These are phyloP conservation scores for Naso thynnoides DNA, from an alignment of 2,797 vertebrate genomes.

Conservation along the genomic window DNA sequence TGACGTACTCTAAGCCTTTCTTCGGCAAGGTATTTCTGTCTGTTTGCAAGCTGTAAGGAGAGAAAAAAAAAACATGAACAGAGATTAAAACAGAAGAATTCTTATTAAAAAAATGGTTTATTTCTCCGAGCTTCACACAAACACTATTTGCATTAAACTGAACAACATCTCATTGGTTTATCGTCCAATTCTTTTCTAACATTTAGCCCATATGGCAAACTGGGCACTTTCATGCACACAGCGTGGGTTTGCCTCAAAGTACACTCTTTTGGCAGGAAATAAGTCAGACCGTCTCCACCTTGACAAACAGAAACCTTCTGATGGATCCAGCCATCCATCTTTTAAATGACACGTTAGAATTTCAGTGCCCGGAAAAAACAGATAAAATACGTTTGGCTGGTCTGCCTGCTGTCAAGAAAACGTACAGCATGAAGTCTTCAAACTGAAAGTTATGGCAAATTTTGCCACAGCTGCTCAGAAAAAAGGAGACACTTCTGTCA, in stretches of 20 bases:
- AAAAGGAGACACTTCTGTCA: neutral
- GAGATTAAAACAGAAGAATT: neutral
- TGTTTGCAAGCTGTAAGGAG: conserved; percentile 85
- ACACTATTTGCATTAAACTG: neutral
- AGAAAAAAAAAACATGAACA: conserved; percentile 34
- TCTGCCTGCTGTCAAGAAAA: conserved; percentile 25
- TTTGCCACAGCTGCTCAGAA: neutral
- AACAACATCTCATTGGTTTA: neutral
- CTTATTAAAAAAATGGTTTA: neutral
- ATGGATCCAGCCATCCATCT: conserved; percentile 26
- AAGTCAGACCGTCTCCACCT: conserved; percentile 27
- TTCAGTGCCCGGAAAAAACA: conserved; percentile 7
- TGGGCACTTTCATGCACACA: conserved; percentile 17
- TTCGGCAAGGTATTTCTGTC: conserved; percentile 96
- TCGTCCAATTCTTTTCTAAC: conserved; percentile 8
- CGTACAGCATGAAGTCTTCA: neutral
- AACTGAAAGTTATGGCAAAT: conserved; percentile 18
- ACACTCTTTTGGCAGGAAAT: conserved; percentile 39
- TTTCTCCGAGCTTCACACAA: neutral
- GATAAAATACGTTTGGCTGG: conserved; percentile 31
- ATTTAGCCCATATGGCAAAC: conserved; percentile 12
- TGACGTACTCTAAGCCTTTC: conserved; percentile 94
- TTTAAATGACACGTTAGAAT: conserved; percentile 46
- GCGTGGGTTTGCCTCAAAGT: conserved; percentile 17
- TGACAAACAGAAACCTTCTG: conserved; percentile 24